Base-by-base conservation (phyloP, 23 tunicate genomes). In the Phallusia fumigata region DNA sequence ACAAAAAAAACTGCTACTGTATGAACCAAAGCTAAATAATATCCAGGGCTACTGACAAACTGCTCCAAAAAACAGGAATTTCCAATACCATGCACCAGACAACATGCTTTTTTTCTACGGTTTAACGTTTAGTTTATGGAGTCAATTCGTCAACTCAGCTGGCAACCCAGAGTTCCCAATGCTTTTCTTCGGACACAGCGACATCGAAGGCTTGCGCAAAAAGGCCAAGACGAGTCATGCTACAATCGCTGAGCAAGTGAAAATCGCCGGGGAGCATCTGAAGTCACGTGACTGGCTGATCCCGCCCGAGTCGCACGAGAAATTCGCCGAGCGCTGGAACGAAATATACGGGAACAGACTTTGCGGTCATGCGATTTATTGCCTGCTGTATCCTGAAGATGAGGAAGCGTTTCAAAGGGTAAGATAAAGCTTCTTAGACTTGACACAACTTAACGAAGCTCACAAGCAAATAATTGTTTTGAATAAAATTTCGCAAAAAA, bases 331-430 rank as follows among this genome's bases (percentile, higher is more conserved):
- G n/a, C 34, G 40, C 0, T 90, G 95, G 95, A 90, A 90, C 65
- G 95, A 90, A 53, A 24, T 52, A 19, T 90, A 90, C 72, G 95
- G 95, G 31, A 90, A 90, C 53, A 81, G 64, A 51, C 49, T 90
- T 12, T 76, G 82, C 69, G 79, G 83, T 19, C 76, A 82, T 33
- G 85, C 95, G n/a, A 35, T 90, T 36, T 81, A 86, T 36, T 76
- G 90, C 64, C 69, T 75, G 5, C 65, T 90, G 26, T 36, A 86
- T 53, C 87, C 92, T 13, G 33, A 76, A 3, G 95, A 90, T 31
- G 40, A 36, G 30, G 31, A 80, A 31, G 81, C 90, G 33, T 90
- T 90, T 76, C 65, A 87, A 35, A 51, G 87, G 73, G 86, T 85
- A 33, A 82, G 85, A 0, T 53, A 6, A 11, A 6, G 10, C 10